A percentile compares a stretch with the other conserved stretches of the same genome.
These are phyloP conservation scores for Antedon bifida DNA, from an alignment of 35 echinoderm and acorn worm species.

Conservation along the genomic window DNA sequence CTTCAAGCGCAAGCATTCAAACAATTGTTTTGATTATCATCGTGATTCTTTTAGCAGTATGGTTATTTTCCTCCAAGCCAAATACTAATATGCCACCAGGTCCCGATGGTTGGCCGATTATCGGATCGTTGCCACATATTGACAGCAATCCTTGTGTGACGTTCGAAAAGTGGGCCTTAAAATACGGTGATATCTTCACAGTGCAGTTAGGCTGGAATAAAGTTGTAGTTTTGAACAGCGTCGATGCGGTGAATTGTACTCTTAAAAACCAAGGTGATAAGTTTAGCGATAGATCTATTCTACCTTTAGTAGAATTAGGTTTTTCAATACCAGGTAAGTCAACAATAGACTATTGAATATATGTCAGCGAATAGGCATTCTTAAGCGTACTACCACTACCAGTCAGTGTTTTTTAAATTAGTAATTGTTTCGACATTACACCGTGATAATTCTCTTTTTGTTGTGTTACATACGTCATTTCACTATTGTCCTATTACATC, in stretches of 20 bases:
- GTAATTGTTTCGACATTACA: no score
- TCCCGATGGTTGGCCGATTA: constrained; percentile 9
- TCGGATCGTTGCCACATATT: constrained; percentile 10
- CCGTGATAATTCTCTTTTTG: no score
- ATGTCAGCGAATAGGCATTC: no score
- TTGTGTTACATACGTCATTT: no score
- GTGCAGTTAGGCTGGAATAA: constrained; percentile 8
- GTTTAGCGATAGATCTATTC: background rate
- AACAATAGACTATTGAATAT: no score
- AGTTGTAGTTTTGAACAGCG: constrained; percentile 7
- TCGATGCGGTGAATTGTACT: background rate
- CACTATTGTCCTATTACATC: no score
- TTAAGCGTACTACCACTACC: no score
- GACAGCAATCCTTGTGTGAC: background rate
- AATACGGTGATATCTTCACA: constrained; percentile 13
- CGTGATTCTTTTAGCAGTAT: background rate
- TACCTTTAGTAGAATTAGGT: background rate
- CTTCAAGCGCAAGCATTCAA: background rate
- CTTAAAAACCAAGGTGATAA: background rate
- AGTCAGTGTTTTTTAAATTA: no score
- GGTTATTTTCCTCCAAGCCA: background rate
- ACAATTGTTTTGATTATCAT: background rate
- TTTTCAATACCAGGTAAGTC: background rate
- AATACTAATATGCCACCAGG: constrained; percentile 22
- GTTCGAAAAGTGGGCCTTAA: constrained; percentile 15